Evolutionary conservation across 2,888 invertebrate genomes (phyloP).

Genomic region (Phymatocera aterrima): DNA sequence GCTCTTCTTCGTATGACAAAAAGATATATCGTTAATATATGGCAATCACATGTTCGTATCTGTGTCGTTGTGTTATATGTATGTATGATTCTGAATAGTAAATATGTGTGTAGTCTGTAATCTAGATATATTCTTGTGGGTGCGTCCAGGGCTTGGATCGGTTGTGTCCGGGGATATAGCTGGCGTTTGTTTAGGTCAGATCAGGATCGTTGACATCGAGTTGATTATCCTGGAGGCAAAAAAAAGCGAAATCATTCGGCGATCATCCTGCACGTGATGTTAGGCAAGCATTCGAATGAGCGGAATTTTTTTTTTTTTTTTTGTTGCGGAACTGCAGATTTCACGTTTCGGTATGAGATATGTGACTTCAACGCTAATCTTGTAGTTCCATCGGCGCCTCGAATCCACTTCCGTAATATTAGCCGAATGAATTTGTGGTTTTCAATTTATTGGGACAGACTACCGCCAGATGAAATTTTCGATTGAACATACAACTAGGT

Average conservation of each 20-base stretch:
- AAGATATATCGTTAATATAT: conserved; percentile 33
- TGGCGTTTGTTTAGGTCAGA: conserved; percentile 63
- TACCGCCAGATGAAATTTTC: background rate
- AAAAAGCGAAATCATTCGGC: background rate
- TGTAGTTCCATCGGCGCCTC: too few species aligned
- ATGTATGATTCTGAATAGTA: conserved; percentile 31
- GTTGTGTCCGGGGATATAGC: conserved; percentile 66
- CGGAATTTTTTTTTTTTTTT: background rate
- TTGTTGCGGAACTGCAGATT: background rate
- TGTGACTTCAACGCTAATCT: background rate
- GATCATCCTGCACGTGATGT: background rate
- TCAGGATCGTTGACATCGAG: conserved; percentile 59
- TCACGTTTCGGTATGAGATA: background rate
- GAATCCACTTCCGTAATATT: background rate
- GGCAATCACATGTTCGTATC: conserved; percentile 18
- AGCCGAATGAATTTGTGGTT: background rate
- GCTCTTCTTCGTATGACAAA: conserved; percentile 17
- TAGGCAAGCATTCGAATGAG: background rate
- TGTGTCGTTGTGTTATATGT: conserved; percentile 17
- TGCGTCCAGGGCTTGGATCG: conserved; percentile 64
- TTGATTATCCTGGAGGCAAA: conserved; percentile 62
- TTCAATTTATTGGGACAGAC: conserved; percentile 14
- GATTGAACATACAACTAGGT: background rate
- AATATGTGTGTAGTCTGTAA: too few species aligned
- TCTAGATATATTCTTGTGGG: conserved; percentile 55